Conservation (phyloP, 2,888 invertebrate genomes). For the Microctonus hyperodae region DNA sequence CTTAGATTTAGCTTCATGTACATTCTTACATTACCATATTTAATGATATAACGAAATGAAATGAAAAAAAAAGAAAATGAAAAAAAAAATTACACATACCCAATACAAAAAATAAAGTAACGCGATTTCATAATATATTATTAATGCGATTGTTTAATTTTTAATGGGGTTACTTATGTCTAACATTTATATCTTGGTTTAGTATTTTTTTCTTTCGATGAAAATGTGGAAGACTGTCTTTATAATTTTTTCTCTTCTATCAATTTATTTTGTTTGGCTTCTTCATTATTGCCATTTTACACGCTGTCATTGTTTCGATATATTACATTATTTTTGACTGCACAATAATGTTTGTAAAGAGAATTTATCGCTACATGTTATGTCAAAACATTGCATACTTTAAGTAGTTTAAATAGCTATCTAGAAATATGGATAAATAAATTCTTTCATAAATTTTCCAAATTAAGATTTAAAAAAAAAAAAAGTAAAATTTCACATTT, state of each 20-base stretch:
- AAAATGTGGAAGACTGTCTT: slow-evolving; percentile 53
- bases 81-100: neutral
- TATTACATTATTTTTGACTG: slow-evolving; percentile 8
- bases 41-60: slow-evolving; percentile 26
- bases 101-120: neutral
- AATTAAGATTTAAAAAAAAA: neutral
- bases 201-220: no score
- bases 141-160: slow-evolving; percentile 43
- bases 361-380: neutral
- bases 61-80: neutral
- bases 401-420: neutral
- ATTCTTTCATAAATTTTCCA: neutral
- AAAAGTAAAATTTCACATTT: neutral
- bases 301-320: neutral
- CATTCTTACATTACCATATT: slow-evolving; percentile 47
- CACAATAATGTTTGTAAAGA: slow-evolving; percentile 20
- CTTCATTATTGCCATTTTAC: neutral
- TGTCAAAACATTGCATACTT: slow-evolving; percentile 1
- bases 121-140: slow-evolving; percentile 14
- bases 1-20: slow-evolving; percentile 51
- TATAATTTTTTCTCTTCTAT: slow-evolving; percentile 43
- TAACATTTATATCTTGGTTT: slow-evolving; percentile 56
- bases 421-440: neutral
- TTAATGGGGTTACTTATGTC: slow-evolving; percentile 48
- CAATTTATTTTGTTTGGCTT: slow-evolving; percentile 28